Base-by-base conservation (phyloP, 1,140 invertebrate species). In the Leptonema lineaticorne region DNA sequence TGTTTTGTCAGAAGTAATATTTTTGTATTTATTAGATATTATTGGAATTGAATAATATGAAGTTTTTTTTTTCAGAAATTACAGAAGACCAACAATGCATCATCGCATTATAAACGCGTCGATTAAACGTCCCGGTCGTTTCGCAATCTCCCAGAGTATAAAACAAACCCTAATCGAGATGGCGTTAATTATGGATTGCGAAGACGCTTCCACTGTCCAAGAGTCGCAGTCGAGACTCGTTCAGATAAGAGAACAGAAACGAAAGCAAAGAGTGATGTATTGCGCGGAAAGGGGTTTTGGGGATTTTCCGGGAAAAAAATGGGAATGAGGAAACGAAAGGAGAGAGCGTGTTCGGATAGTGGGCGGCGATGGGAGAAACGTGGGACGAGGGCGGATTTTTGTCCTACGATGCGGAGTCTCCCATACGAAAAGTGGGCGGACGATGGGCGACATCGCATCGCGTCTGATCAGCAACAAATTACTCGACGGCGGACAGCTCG, bases 401-500 rank as follows among this genome's bases (percentile, higher is more conserved):
- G n/a, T n/a, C n/a, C n/a, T n/a, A n/a, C n/a, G n/a, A n/a, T n/a
- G n/a, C n/a, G n/a, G n/a, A n/a, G n/a, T n/a, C n/a, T n/a, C n/a
- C n/a, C n/a, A n/a, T 4, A 14, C 37, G 2, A 14, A 2, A 11
- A 2, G 50, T 16, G 46, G 53, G 70, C 29, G 63, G 70, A 41
- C 65, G 69, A 58, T 59, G 20, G 65, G 68, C 71, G 71, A 73
- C 71, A 73, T 73, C 71, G 63, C 71, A 73, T 73, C 71, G 71
- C 64, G 68, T 73, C 59, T 73, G 71, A 73, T 73, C 71, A 73
- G 71, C 71, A 73, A 73, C 71, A 73, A 73, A 73, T 73, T 73
- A 73, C 71, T 73, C 68, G 58, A 41, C n/a, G 60, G 68, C 64
- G 56, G 71, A 73, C 68, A 69, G 68, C 64, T 69, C 68, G 63